Evolutionary conservation across 2,113 vertebrate species (phyloP).

Genomic region (Azemiops feae): DNA sequence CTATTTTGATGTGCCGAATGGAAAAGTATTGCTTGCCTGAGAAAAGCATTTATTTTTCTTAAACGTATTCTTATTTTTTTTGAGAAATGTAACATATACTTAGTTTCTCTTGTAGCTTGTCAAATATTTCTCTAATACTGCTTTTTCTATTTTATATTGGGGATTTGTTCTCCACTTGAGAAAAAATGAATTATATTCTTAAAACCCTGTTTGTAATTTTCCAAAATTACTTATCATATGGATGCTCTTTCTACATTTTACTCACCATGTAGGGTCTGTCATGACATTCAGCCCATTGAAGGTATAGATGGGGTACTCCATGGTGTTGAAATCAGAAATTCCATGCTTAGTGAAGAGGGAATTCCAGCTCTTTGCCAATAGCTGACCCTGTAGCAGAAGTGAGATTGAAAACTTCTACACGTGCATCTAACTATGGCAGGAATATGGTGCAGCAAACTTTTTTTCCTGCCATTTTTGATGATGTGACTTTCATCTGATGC

Average conservation of each 20-base stretch:
- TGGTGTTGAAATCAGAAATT: background rate
- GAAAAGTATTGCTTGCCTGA: background rate
- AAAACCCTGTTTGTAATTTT: background rate
- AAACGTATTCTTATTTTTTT: background rate
- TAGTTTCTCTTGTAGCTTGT: background rate
- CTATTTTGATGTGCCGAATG: background rate
- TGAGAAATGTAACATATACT: background rate
- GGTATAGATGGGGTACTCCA: slow-evolving; percentile 49
- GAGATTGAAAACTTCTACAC: rapidly evolving
- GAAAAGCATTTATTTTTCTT: background rate
- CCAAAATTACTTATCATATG: background rate
- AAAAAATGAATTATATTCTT: background rate
- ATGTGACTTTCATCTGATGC: background rate
- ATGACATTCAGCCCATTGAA: slow-evolving; percentile 52
- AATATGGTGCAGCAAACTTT: background rate
- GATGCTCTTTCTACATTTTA: background rate
- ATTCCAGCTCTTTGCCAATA: slow-evolving; percentile 59
- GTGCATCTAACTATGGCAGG: background rate
- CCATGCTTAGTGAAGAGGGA: slow-evolving; percentile 48
- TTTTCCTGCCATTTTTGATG: background rate
- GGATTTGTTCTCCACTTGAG: background rate
- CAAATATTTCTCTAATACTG: background rate
- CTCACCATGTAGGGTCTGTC: slow-evolving; percentile 52
- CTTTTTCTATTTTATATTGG: background rate
- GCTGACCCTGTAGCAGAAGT: slow-evolving; percentile 48